Percentiles rank a stretch among this genome's conserved stretches.
These are phyloP conservation scores for Climacteris rufus DNA, from an alignment of 2,113 vertebrate species.

Conservation along the genomic window DNA sequence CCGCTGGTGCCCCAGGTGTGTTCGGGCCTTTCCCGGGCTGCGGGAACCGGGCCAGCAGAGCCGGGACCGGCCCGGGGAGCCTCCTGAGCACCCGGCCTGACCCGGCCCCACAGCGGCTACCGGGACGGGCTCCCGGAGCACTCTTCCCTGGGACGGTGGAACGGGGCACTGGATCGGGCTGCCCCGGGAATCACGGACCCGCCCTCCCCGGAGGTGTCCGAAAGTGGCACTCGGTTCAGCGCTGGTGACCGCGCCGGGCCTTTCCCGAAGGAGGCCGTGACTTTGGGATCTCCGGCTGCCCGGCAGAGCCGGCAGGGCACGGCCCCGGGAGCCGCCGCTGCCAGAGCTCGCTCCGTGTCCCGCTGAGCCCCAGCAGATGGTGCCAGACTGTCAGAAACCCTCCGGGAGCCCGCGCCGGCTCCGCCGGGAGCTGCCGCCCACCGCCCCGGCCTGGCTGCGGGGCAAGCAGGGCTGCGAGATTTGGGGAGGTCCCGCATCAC, in stretches of 20 bases:
- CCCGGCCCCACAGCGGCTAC: neutral
- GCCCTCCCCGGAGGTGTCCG: rapidly evolving
- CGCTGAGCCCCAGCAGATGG: slow-evolving; percentile 59
- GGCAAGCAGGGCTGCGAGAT: rapidly evolving
- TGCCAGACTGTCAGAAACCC: slow-evolving; percentile 56
- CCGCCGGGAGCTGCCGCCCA: neutral
- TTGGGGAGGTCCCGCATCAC: neutral
- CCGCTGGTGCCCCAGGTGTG: rapidly evolving
- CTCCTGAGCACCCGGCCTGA: neutral
- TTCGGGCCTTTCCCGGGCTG: neutral
- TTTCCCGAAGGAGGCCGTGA: neutral
- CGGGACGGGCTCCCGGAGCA: neutral
- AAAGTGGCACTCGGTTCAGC: neutral
- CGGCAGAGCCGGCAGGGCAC: neutral
- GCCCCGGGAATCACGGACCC: neutral
- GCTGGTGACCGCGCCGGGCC: too few species aligned
- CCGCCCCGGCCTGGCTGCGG: neutral
- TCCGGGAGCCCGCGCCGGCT: neutral
- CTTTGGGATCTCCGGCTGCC: neutral
- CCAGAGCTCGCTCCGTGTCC: neutral
- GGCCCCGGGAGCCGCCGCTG: neutral
- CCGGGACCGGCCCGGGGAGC: neutral
- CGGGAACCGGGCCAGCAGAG: neutral
- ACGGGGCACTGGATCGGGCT: rapidly evolving
- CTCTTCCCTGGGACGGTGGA: too few species aligned